Evolutionary conservation across 2,888 invertebrate species (phyloP), one percentile per base, ranked within the genome.

Genomic region (Lysandra coridon): DNA sequence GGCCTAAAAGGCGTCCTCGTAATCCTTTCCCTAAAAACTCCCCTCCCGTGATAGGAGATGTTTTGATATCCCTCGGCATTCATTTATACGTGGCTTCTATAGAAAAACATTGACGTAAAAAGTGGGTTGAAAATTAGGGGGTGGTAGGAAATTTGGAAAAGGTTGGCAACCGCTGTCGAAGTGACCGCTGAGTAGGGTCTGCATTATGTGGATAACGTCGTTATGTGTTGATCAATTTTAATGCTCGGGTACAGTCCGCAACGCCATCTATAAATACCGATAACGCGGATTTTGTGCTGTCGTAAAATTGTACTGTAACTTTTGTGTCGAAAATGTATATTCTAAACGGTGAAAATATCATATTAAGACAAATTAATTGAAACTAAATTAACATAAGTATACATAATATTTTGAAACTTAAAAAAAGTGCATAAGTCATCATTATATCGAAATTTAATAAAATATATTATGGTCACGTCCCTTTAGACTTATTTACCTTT

Each of bases 31-130:
- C 89, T 88, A 89, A 92, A 92, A 92, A 91, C 91, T 91, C 85
- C 87, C 88, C 87, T 86, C 85, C 87, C 88, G 86, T 87, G 91
- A 92, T 93, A 92, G 90, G 92, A 90, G 92, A 93, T 94, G 91
- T 93, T 94, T 92, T 91, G 93, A 94, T 93, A 94, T 88, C 89
- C 89, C 91, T 90, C 92, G 91, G 91, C 91, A 91, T 91, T 92
- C 91, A 91, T 91, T 91, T 89, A 86, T 87, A 87, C 85, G 86
- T 88, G 87, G 87, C 92, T 82, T 84, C 85, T 93, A 93, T 94
- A 93, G 94, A 94, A 94, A 94, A 94, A 94, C 94, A 94, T 93
- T 93, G 93, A 92, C 90, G 93, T 93, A 94, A 94, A 94, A 94
- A 94, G 90, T 91, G 92, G 93, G 91, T 88, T 90, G 91, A 86